Base-by-base conservation (phyloP, 2,113 vertebrate genomes). In the Tympanuchus pallidicinctus region DNA sequence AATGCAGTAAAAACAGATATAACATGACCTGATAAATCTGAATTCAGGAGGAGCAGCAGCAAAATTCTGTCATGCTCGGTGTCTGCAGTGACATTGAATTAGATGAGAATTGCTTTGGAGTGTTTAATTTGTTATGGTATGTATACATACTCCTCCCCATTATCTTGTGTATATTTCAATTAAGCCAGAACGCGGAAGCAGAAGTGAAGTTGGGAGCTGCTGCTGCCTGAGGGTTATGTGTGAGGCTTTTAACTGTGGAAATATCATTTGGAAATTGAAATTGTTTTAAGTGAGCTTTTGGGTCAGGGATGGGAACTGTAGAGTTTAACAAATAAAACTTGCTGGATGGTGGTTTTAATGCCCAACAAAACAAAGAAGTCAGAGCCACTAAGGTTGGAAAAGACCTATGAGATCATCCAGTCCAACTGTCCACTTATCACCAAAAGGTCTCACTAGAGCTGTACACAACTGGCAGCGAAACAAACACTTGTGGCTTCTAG, bases 91-190 rank as follows among this genome's bases (percentile, higher is more conserved):
- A 88, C 73, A 65, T 66, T 91, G 88, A 94, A 61, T 61, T 72
- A 43, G 83, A 92, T 1, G 3, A 75, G 85, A 94, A 93, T 72
- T 69, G n/a, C 85, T 95, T 61, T 32, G 9, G 88, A 86, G 69
- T 74, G 38, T 94, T 94, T 94, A 88, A 88, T 94, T 94, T 60
- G 72, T 89, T 91, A 20, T 52, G 56, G 79, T 81, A 40, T 75
- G 21, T 77, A 88, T 67, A 69, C 34, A 3, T 84, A 73, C 77
- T 94, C 76, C 64, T 72, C 81, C 34, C 42, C 9, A 21, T 88
- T 93, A 81, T 95, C 85, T 94, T 61, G 54, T 77, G 38, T 92
- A 64, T 93, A 81, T 86, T 94, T 95, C 76, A 83, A 45, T 94
- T 78, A 81, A 92, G 61, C 25, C 69, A 81, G 52, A 75, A 81